Base-by-base conservation (phyloP, 2,797 vertebrate genomes). In the Delichon dasypus region DNA sequence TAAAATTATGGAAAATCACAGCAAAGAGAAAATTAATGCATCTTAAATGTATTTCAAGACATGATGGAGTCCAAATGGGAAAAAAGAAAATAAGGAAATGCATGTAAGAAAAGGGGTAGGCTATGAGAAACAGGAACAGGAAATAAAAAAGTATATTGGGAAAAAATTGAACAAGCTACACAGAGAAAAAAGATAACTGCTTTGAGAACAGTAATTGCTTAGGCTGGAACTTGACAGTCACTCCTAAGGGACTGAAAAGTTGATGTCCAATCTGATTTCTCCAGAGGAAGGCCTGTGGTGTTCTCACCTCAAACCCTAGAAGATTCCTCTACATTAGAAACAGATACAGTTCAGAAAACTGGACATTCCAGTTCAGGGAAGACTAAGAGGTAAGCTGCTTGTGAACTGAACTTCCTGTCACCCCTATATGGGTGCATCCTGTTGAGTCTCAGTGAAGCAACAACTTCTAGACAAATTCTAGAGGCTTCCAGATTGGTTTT, bases 341-440 rank as follows among this genome's bases (percentile, higher is more conserved):
- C 78, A 93, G 61, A 91, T 26, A 93, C 38, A 68, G 88, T 77
- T 95, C 93, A 87, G 80, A 91, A 92, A 90, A 81, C 32, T 78
- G 73, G 91, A 91, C 89, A 17, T 57, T 58, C 34, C 65, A 76
- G 21, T 54, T 90, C 87, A 74, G 83, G 45, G 54, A 71, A 97
- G 85, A 66, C 66, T 68, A 96, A n/a, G 36, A 68, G 57, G 95
- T 94, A 32, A 87, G 26, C 45, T 95, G n/a, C 66, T 96, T 92
- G 62, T 77, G 95, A 94, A 93, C 9, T 93, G 93, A 97, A 97
- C 90, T 96, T 95, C 84, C 86, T 95, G 62, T 97, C 92, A 93
- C 85, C 80, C 72, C 93, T 62, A 73, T 32, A 11, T 64, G 40
- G 26, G 16, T 40, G 58, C 18, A 8, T 53, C 67, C 62, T 73